These are phyloP conservation scores for Tapirus terrestris DNA, from an alignment of 2,113 vertebrate species.

Conservation along the genomic window DNA sequence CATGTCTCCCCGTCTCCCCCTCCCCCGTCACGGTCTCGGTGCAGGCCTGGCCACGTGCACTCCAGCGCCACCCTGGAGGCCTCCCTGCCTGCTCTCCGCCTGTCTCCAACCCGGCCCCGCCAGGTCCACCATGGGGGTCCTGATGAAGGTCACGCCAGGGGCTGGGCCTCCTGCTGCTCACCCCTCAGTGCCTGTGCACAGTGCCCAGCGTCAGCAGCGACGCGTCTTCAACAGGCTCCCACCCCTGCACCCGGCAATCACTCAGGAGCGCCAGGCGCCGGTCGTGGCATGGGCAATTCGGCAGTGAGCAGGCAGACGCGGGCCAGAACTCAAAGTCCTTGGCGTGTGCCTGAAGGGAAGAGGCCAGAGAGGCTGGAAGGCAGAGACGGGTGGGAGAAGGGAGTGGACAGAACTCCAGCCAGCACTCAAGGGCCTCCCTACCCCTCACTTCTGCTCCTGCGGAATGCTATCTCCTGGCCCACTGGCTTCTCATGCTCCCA, in stretches of 20 bases:
- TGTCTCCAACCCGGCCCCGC: rapidly evolving
- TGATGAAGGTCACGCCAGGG: background rate
- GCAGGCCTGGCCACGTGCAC: background rate
- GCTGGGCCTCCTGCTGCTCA: no score
- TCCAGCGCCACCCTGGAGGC: background rate
- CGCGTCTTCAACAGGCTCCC: background rate
- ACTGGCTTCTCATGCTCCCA: rapidly evolving
- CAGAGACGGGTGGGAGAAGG: rapidly evolving
- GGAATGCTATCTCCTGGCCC: background rate
- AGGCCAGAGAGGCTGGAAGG: background rate
- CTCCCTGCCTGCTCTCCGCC: no score
- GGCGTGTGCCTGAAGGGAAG: rapidly evolving
- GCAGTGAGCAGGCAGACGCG: rapidly evolving
- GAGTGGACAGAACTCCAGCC: rapidly evolving
- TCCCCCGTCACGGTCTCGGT: rapidly evolving
- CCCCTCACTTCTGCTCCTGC: background rate
- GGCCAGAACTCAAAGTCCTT: background rate
- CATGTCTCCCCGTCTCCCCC: background rate
- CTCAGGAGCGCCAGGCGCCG: rapidly evolving
- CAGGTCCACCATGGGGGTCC: no score
- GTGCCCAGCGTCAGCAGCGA: background rate
- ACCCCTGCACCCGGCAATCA: no score
- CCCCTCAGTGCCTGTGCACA: no score
- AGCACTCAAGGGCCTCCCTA: background rate
- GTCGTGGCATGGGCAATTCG: rapidly evolving